Conservation (phyloP, 2,113 vertebrate genomes). For the Oreocharis arfaki region DNA sequence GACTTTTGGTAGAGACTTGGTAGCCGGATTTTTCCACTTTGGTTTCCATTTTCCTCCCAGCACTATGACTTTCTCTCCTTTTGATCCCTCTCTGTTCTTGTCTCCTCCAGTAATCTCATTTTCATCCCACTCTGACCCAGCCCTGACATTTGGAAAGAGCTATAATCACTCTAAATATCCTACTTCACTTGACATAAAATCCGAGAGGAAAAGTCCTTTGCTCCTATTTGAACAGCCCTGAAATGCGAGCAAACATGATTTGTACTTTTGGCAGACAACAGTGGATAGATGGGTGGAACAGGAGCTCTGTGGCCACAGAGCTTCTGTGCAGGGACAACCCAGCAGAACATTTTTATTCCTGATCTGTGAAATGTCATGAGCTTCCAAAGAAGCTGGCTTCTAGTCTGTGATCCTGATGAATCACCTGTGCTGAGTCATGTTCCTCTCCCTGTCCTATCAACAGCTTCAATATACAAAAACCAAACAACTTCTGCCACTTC, state of each 20-base stretch:
- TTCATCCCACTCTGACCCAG: not conserved
- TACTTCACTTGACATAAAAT: not conserved
- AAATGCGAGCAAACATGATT: conserved; percentile 1
- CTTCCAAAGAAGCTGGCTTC: not conserved
- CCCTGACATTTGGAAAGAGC: not conserved
- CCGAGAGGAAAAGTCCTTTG: not conserved
- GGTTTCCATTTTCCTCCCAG: not conserved
- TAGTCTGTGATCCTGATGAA: not conserved
- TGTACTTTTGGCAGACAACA: not conserved
- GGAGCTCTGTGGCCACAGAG: not conserved
- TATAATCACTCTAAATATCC: not conserved
- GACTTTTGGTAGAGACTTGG: not conserved
- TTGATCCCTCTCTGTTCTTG: not conserved
- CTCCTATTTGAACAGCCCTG: not conserved
- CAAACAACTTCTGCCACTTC: conserved; percentile 39
- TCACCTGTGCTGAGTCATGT: conserved; percentile 41
- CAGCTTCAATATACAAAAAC: conserved; percentile 34
- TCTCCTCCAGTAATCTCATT: not conserved
- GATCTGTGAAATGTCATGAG: not conserved
- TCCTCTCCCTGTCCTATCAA: conserved; percentile 31
- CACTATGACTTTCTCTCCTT: not conserved
- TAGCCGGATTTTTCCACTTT: not conserved
- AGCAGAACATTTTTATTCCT: not conserved
- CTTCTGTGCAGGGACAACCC: not conserved
- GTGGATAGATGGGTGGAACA: not conserved